Conservation (phyloP, 1,140 invertebrate species). For the Mizuhopecten yessoensis region DNA sequence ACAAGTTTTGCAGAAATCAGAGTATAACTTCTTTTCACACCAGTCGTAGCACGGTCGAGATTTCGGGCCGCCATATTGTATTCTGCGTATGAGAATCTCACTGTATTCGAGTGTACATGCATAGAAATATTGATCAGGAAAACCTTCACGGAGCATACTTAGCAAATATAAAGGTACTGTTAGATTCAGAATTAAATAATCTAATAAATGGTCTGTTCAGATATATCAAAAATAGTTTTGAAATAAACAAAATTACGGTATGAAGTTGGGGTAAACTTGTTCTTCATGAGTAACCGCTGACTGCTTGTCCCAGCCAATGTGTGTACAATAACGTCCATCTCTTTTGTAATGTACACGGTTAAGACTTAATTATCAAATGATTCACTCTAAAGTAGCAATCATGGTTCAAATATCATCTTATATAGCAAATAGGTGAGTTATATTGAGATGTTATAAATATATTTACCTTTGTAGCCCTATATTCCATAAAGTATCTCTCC, state of each 20-base stretch:
- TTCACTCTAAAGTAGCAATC: not conserved
- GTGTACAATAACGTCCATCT: not conserved
- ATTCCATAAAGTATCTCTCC: slow-evolving; percentile 29
- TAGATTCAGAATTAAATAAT: not conserved
- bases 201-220: slow-evolving; percentile 19
- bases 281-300: not conserved
- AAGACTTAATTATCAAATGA: not conserved
- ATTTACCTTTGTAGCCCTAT: not conserved
- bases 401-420: not conserved
- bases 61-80: slow-evolving; percentile 37
- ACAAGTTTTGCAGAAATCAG: not conserved
- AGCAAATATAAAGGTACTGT: not conserved
- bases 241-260: not conserved
- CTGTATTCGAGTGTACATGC: not conserved
- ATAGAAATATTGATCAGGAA: not conserved
- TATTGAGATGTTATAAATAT: not conserved
- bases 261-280: not conserved
- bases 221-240: not conserved
- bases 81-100: not conserved
- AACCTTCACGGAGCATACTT: not conserved
- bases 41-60: slow-evolving; percentile 26
- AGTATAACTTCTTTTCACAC: not conserved
- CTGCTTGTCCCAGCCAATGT: not conserved
- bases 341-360: not conserved
- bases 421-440: not conserved